Percentiles rank a stretch among this genome's conserved stretches.
These are phyloP conservation scores for Macrocentrus cingulum DNA, from an alignment of 1,140 invertebrate genomes.

Conservation along the genomic window DNA sequence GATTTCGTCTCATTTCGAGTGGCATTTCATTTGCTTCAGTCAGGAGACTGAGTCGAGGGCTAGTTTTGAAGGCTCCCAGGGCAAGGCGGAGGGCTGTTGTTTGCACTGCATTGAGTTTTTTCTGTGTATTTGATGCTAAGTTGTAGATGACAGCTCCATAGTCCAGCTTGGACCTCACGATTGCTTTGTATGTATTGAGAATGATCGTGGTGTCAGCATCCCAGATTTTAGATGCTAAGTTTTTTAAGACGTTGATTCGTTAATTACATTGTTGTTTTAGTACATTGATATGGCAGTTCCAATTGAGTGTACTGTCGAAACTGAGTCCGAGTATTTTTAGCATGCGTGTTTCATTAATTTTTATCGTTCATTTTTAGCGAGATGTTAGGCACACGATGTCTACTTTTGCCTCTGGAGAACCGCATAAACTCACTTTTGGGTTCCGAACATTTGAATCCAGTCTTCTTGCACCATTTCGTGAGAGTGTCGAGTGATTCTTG, in stretches of 20 bases:
- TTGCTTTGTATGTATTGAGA: conserved; percentile 12
- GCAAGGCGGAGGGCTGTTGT: conserved; percentile 16
- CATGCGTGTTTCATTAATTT: too few relatives aligned
- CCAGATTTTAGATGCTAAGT: conserved; percentile 24
- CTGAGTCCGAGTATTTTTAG: conserved; percentile 29
- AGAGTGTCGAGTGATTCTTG: not conserved
- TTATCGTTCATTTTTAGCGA: conserved; percentile 1
- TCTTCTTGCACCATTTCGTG: not conserved
- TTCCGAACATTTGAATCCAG: conserved; percentile 6
- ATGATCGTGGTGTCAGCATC: conserved; percentile 8
- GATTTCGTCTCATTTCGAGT: conserved; percentile 1
- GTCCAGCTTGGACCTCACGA: conserved; percentile 26
- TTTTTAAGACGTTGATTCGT: conserved; percentile 18
- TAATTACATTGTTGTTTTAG: conserved; percentile 9
- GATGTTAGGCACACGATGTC: not conserved
- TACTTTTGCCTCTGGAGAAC: not conserved
- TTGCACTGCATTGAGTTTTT: conserved; percentile 17
- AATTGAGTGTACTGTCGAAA: conserved; percentile 28
- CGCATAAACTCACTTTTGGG: conserved; percentile 4
- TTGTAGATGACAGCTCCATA: conserved; percentile 17
- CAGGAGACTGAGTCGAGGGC: conserved; percentile 12
- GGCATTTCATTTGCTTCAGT: conserved; percentile 18
- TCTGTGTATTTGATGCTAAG: conserved; percentile 8
- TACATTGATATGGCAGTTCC: conserved; percentile 11
- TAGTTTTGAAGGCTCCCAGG: conserved; percentile 17